A percentile compares a stretch with the other conserved stretches of the same genome.
Conservation (phyloP, 2,888 invertebrate genomes). For the Cylindroiulus punctatus region DNA sequence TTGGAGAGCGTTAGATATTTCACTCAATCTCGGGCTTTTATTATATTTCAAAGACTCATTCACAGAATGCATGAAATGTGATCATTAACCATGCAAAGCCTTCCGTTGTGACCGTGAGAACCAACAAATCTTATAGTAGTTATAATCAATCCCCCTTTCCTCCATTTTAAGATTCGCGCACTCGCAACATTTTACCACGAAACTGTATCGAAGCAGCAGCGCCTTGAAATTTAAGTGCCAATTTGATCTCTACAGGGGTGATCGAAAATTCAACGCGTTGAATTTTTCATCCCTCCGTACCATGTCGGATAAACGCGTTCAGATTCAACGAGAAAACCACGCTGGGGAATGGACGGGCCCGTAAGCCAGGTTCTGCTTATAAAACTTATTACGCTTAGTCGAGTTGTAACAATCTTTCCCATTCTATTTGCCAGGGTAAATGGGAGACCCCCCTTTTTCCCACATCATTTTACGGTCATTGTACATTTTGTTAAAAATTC, state of each 20-base stretch:
- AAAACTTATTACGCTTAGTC: conserved; percentile 24
- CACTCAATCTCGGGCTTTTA: conserved; percentile 45
- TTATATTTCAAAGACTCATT: conserved; percentile 47
- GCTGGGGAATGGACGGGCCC: neutral
- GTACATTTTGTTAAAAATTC: neutral
- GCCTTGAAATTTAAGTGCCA: conserved; percentile 22
- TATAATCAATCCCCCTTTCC: conserved; percentile 36
- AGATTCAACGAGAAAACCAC: neutral
- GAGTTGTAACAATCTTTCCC: conserved; percentile 21
- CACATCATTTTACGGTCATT: neutral
- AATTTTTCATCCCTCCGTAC: neutral
- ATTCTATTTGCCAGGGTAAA: conserved; percentile 32
- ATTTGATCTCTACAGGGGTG: neutral
- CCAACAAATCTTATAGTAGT: conserved; percentile 45
- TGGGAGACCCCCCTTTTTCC: neutral
- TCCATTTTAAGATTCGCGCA: conserved; percentile 1
- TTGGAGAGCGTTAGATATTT: conserved; percentile 35
- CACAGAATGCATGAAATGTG: conserved; percentile 43
- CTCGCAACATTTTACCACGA: conserved; percentile 29
- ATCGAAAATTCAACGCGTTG: conserved; percentile 4
- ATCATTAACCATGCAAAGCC: conserved; percentile 36
- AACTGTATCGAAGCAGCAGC: conserved; percentile 36
- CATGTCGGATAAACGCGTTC: neutral
- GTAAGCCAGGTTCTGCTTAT: neutral
- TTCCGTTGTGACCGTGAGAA: conserved; percentile 47